A percentile compares a stretch with the other conserved stretches of the same genome.
These are phyloP conservation scores for Colaptes auratus DNA, from an alignment of 2,113 vertebrate genomes.

Conservation along the genomic window DNA sequence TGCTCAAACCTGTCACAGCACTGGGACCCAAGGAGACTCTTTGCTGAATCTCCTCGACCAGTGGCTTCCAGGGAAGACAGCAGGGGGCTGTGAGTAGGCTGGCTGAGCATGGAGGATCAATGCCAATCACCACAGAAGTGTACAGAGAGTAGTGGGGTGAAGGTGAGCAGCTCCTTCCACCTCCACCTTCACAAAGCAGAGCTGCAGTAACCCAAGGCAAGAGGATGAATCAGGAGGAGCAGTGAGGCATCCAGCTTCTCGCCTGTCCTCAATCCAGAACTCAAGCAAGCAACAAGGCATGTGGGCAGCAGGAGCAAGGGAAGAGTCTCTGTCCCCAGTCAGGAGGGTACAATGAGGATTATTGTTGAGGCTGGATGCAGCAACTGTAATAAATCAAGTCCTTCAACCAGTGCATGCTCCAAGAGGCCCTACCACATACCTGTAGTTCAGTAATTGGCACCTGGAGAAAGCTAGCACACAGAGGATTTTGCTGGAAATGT, in stretches of 20 bases:
- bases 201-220: neutral
- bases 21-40: accelerated
- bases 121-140: accelerated
- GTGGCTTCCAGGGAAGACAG: accelerated
- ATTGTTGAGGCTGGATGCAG: neutral
- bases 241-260: neutral
- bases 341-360: neutral
- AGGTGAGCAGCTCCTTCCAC: neutral
- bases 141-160: neutral
- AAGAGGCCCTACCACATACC: neutral
- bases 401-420: neutral
- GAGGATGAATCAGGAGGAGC: neutral
- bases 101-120: neutral
- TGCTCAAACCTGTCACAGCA: accelerated
- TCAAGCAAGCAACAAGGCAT: accelerated
- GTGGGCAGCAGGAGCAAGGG: accelerated
- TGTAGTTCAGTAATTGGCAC: neutral
- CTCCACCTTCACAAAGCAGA: neutral
- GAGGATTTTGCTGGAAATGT: neutral
- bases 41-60: accelerated
- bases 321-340: neutral
- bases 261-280: neutral
- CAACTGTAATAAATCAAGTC: neutral
- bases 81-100: neutral
- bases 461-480: neutral